Conservation (phyloP, 2,113 vertebrate genomes). For the Dicerorhinus sumatrensis region DNA sequence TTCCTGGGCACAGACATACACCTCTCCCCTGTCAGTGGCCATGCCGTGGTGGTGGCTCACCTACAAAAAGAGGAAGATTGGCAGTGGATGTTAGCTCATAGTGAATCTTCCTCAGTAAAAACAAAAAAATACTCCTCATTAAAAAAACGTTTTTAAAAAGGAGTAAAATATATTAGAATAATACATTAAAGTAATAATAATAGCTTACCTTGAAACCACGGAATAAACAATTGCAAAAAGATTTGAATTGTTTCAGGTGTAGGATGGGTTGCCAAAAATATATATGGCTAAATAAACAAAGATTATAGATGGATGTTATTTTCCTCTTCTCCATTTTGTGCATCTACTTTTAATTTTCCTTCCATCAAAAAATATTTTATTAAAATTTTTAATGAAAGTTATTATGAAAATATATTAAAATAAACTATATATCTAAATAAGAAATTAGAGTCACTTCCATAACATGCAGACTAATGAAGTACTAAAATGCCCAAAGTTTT, state of each 20-base stretch:
- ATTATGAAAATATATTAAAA: conserved; percentile 53
- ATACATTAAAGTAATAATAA: background rate
- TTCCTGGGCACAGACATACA: too few relatives aligned
- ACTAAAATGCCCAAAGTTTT: background rate
- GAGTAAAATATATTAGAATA: background rate
- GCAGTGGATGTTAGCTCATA: too few relatives aligned
- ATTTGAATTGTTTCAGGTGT: background rate
- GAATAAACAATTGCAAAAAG: background rate
- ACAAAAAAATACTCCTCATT: too few relatives aligned
- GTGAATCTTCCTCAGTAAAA: too few relatives aligned
- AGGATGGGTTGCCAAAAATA: background rate
- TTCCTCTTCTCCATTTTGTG: background rate
- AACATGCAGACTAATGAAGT: background rate
- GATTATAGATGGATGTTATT: background rate
- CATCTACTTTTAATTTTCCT: background rate
- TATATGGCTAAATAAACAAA: background rate
- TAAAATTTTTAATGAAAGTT: background rate
- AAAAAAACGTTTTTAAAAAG: background rate
- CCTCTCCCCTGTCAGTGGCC: too few relatives aligned
- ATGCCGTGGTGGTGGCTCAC: too few relatives aligned
- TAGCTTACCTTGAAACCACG: background rate
- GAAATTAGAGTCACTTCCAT: background rate
- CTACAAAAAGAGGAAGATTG: too few relatives aligned
- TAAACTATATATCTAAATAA: background rate
- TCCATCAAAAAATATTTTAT: background rate